phyloP scores from a whole-genome alignment of 2,888 invertebrate species.

The Autographa pulchrina region DNA sequence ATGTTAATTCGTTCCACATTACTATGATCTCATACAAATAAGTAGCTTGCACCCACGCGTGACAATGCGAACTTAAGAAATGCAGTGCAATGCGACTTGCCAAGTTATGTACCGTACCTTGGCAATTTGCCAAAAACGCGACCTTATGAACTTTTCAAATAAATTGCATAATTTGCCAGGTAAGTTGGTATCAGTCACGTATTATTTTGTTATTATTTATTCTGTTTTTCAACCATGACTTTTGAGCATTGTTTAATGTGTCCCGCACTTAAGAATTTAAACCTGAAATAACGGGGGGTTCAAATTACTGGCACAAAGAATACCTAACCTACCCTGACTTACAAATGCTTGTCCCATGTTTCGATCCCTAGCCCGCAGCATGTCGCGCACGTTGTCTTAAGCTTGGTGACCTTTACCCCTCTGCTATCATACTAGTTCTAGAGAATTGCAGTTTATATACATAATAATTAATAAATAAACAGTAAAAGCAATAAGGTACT shows the following conservation, averaged over 20 bases:
- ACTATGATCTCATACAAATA: conserved; percentile 20
- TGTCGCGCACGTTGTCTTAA: too few relatives aligned
- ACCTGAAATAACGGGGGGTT: too few relatives aligned
- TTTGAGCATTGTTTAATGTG: background rate
- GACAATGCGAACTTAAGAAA: conserved; percentile 14
- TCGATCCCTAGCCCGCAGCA: too few relatives aligned
- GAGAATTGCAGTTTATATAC: too few relatives aligned
- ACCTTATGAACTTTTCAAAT: conserved; percentile 38
- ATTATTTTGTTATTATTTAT: background rate
- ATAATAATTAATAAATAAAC: too few relatives aligned
- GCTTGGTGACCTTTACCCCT: too few relatives aligned
- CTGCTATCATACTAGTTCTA: too few relatives aligned
- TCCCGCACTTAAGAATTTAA: too few relatives aligned
- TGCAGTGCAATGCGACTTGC: conserved; percentile 25
- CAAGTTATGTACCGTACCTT: conserved; percentile 36
- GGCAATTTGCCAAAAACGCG: conserved; percentile 47
- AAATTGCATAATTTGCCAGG: conserved; percentile 19
- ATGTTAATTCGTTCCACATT: conserved; percentile 2
- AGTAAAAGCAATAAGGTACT: too few relatives aligned
- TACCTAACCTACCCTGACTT: too few relatives aligned
- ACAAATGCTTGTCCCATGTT: too few relatives aligned
- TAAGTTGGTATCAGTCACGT: background rate
- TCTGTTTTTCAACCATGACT: background rate
- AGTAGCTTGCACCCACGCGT: conserved; percentile 18
- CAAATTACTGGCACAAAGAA: too few relatives aligned